Evolutionary conservation across 2,888 invertebrate genomes (phyloP).

Genomic region (Ormyrus labotus): DNA sequence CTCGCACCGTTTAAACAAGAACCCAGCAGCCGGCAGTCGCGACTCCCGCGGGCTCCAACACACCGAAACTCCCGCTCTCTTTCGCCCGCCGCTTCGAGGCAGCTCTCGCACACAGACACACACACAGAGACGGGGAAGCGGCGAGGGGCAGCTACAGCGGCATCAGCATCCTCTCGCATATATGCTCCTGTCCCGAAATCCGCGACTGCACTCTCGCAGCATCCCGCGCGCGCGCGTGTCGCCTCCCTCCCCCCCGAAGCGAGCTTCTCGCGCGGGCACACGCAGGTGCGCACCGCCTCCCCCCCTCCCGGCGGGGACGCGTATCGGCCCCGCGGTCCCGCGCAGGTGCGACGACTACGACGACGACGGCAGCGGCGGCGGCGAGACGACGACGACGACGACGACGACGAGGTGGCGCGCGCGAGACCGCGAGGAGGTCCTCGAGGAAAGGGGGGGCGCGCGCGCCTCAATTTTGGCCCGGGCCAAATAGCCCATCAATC

Average conservation of each 20-base stretch:
- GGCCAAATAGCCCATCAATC: conserved; percentile 74
- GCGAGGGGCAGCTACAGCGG: background rate
- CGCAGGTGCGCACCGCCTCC: background rate
- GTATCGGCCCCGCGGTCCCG: no score
- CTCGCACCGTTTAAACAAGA: no score
- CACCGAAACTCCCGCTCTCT: background rate
- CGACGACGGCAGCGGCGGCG: no score
- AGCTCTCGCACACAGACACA: background rate
- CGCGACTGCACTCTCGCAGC: conserved; percentile 54
- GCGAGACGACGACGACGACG: no score
- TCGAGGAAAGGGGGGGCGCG: no score
- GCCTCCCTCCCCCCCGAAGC: background rate
- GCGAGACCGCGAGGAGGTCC: no score
- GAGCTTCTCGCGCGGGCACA: background rate
- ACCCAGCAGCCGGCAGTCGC: no score
- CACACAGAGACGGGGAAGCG: no score
- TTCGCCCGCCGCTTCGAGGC: background rate
- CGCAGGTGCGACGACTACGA: no score
- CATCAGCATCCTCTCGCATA: background rate
- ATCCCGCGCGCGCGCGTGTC: conserved; percentile 36
- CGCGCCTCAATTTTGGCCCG: conserved; percentile 66
- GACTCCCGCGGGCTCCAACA: background rate
- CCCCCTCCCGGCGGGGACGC: no score
- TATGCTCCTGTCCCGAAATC: conserved; percentile 55
- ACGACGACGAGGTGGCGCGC: no score